These are phyloP conservation scores for Lutraria lutraria DNA, from an alignment of 2,888 invertebrate species.

Conservation along the genomic window DNA sequence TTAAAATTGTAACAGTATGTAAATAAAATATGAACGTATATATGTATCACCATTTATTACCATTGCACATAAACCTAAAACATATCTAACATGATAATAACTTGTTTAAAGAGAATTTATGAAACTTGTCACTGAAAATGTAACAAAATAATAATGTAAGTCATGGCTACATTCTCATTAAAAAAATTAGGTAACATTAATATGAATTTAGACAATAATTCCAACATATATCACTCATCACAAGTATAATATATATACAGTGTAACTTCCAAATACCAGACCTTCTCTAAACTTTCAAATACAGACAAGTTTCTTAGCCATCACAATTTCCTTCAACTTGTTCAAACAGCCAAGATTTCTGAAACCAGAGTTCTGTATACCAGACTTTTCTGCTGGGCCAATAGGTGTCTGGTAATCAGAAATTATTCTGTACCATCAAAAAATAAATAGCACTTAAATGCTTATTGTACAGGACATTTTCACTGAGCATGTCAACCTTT, in stretches of 20 bases:
- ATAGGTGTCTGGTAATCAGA: no score
- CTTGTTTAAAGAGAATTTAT: background rate
- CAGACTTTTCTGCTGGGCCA: no score
- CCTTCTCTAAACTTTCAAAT: no score
- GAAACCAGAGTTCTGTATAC: no score
- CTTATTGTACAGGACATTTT: no score
- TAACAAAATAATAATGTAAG: background rate
- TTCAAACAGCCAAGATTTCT: no score
- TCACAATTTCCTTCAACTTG: no score
- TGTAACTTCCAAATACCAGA: no score
- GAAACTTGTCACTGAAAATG: background rate
- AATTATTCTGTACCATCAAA: no score
- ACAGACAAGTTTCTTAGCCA: no score
- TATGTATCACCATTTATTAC: background rate
- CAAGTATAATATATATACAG: background rate
- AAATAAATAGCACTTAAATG: no score
- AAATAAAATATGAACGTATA: conserved; percentile 4
- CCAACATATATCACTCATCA: background rate
- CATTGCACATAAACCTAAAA: background rate
- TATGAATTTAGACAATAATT: background rate
- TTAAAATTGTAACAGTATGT: background rate
- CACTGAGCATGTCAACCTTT: no score
- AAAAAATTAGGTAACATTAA: background rate
- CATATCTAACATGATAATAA: background rate
- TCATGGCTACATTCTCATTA: background rate